These are phyloP conservation scores for Conus betulinus DNA, from an alignment of 1,140 invertebrate species.

Conservation along the genomic window DNA sequence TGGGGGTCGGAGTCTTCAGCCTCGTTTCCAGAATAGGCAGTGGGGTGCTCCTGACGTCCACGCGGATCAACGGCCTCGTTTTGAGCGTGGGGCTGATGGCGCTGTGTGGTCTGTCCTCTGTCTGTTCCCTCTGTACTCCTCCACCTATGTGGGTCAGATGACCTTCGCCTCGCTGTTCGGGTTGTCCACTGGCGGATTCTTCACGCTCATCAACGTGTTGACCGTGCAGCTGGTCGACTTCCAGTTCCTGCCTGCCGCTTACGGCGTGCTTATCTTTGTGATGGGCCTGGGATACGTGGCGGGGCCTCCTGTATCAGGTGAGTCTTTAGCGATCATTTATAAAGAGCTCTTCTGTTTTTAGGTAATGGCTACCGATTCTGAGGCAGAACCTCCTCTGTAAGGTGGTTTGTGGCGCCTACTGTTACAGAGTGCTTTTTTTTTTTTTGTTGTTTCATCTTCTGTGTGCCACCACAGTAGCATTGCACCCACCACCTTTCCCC, in stretches of 20 bases:
- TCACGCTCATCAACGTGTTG: slow-evolving; percentile 18
- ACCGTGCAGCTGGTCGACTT: background rate
- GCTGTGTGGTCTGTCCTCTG: background rate
- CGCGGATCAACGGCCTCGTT: background rate
- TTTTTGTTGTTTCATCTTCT: too few species aligned
- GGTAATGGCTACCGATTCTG: background rate
- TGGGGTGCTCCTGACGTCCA: background rate
- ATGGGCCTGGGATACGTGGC: slow-evolving; percentile 11
- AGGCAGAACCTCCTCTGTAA: background rate
- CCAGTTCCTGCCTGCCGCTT: background rate
- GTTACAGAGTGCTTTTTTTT: background rate
- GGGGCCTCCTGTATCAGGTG: background rate
- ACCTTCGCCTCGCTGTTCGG: background rate
- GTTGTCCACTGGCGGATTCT: slow-evolving; percentile 4
- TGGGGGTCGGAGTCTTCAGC: slow-evolving; percentile 12
- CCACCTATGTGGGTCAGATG: background rate
- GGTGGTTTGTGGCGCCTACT: background rate
- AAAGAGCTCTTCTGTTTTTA: background rate
- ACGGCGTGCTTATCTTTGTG: background rate
- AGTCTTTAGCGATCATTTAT: background rate
- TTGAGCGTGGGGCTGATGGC: slow-evolving; percentile 8
- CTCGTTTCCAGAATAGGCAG: slow-evolving; percentile 19
- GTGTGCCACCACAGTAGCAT: too few species aligned
- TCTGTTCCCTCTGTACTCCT: slow-evolving; percentile 17
- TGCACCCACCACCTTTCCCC: too few species aligned